Base-by-base conservation (phyloP, 2,113 vertebrate genomes). In the Platichthys flesus region DNA sequence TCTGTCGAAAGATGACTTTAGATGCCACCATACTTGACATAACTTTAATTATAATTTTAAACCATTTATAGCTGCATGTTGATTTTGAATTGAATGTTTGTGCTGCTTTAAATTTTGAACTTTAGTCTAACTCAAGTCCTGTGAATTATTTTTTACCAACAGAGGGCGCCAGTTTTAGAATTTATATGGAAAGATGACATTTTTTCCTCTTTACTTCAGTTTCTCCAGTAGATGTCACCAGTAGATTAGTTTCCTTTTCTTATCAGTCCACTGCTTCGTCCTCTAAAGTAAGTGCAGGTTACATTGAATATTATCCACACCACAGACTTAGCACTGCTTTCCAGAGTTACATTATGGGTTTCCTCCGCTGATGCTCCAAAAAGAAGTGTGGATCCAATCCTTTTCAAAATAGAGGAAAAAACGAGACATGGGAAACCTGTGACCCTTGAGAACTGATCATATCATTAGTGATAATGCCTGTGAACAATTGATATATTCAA, bases 141-240 rank as follows among this genome's bases (percentile, higher is more conserved):
- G 51, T 20, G 18, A 12, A 4, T 2, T 47, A 5, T 5, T 8
- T 3, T 3, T 28, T 2, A 70, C 77, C 86, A 67, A 55, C 37
- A 88, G 78, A 76, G 74, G 80, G 15, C 68, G 54, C 58, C 60
- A 66, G 23, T 2, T 1, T 10, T 4, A 60, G 2, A 0, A 13
- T 60, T 45, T 15, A 21, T 18, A 14, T 14, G 2, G 13, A 40
- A 1, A 15, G 2, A 13, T 3, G 3, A 16, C 54, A 21, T 42
- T 26, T 23, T 3, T 5, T 55, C 21, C 51, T 15, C 31, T 15
- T 4, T 62, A 55, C 37, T 56, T 26, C 12, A 21, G 9, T 51
- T 81, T 45, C 8, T 80, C 81, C 89, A 76, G 37, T 42, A 80
- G 89, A 62, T 80, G 91, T 84, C 85, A 6, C 84, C 31, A 80